Evolutionary conservation across 2,888 invertebrate genomes (phyloP).

Genomic region (Diaperis boleti): DNA sequence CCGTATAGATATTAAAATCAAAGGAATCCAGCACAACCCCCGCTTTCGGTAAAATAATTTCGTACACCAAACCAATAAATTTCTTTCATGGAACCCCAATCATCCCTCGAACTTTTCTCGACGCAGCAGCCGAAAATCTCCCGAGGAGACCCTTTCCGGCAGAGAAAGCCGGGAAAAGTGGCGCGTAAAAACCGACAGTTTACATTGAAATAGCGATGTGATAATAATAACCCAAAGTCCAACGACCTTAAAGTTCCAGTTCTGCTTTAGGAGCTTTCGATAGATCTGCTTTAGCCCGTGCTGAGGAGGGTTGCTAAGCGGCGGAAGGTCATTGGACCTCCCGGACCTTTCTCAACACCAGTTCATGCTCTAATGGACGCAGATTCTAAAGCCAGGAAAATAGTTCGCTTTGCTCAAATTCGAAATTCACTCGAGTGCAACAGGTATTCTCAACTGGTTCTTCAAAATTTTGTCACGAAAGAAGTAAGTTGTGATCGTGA

Average conservation of each 20-base stretch:
- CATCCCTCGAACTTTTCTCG: too few relatives aligned
- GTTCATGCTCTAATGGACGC: conserved; percentile 38
- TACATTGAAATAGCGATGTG: conserved; percentile 17
- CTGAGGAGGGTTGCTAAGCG: conserved; percentile 42
- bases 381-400: conserved; percentile 29
- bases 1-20: too few relatives aligned
- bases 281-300: conserved; percentile 38
- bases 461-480: not conserved
- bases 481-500: too few relatives aligned
- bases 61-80: too few relatives aligned
- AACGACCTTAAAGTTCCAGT: conserved; percentile 35
- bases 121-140: too few relatives aligned
- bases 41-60: too few relatives aligned
- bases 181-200: conserved; percentile 7
- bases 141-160: too few relatives aligned
- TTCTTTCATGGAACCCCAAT: too few relatives aligned
- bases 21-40: too few relatives aligned
- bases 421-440: conserved; percentile 3
- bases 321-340: conserved; percentile 44
- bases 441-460: not conserved
- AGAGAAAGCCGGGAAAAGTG: not conserved
- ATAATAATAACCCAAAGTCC: conserved; percentile 35
- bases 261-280: conserved; percentile 35
- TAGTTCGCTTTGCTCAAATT: conserved; percentile 10
- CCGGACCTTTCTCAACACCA: conserved; percentile 45